Percentiles rank a stretch among this genome's conserved stretches.
Evolutionary conservation across 2,113 vertebrate species (phyloP).

Genomic region (Mixornis gularis): DNA sequence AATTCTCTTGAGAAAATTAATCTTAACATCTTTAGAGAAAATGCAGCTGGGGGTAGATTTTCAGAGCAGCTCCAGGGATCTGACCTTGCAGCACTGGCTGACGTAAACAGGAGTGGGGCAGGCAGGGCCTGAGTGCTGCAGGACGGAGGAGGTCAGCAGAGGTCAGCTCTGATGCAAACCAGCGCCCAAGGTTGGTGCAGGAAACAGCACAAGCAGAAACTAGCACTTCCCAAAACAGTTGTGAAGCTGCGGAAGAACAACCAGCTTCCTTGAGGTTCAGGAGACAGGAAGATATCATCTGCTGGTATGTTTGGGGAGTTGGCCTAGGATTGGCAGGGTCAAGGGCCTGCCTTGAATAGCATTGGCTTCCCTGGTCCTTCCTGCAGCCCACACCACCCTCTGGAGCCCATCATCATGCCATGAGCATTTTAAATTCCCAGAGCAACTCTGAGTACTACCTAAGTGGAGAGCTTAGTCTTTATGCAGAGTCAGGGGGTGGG

Average conservation of each 20-base stretch:
- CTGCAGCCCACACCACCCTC: background rate
- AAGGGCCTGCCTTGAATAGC: background rate
- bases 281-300: background rate
- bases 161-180: background rate
- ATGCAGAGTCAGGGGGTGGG: background rate
- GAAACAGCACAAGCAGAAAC: background rate
- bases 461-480: background rate
- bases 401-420: background rate
- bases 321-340: background rate
- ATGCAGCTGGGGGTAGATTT: constrained; percentile 54
- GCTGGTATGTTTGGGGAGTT: background rate
- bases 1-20: constrained; percentile 54
- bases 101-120: constrained; percentile 38
- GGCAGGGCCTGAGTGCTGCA: constrained; percentile 3
- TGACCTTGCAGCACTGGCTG: constrained; percentile 43
- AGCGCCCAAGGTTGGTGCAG: background rate
- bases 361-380: background rate
- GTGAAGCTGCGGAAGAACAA: accelerated
- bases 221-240: background rate
- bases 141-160: background rate
- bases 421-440: background rate
- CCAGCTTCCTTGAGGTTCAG: background rate
- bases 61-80: constrained; percentile 42
- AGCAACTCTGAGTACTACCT: background rate
- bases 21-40: constrained; percentile 39